Conservation (phyloP, 2,797 vertebrate genomes). For the Karalla daura region DNA sequence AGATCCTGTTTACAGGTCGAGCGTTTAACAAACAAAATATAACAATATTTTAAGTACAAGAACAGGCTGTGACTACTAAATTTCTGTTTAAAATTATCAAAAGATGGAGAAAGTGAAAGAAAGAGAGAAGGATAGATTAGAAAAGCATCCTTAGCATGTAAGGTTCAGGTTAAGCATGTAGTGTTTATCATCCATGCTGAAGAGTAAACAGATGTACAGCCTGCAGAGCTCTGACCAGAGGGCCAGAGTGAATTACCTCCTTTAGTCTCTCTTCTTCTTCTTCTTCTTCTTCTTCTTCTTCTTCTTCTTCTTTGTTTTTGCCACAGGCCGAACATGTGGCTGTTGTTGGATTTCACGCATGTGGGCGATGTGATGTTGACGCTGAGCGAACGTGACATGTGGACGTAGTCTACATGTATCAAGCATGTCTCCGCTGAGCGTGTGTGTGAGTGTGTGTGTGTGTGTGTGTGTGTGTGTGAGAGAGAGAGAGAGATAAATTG, state of each 20-base stretch:
- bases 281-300: no score
- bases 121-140: no score
- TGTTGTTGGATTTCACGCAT: neutral
- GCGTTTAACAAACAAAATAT: no score
- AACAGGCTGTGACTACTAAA: no score
- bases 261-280: no score
- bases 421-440: neutral
- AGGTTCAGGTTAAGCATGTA: no score
- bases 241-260: conserved; percentile 31
- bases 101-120: no score
- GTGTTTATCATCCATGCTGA: no score
- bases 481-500: conserved; percentile 18
- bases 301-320: conserved; percentile 21
- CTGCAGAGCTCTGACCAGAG: conserved; percentile 2
- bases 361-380: neutral
- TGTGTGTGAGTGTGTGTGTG: neutral
- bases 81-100: no score
- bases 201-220: neutral
- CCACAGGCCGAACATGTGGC: conserved; percentile 13
- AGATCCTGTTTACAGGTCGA: no score
- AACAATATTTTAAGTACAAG: no score
- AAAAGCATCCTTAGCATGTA: no score
- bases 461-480: neutral
- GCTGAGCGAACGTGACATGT: conserved; percentile 31
- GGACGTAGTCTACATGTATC: conserved; percentile 4